phyloP scores from a whole-genome alignment of 2,888 invertebrate genomes.

The Andricus quercusramuli region DNA sequence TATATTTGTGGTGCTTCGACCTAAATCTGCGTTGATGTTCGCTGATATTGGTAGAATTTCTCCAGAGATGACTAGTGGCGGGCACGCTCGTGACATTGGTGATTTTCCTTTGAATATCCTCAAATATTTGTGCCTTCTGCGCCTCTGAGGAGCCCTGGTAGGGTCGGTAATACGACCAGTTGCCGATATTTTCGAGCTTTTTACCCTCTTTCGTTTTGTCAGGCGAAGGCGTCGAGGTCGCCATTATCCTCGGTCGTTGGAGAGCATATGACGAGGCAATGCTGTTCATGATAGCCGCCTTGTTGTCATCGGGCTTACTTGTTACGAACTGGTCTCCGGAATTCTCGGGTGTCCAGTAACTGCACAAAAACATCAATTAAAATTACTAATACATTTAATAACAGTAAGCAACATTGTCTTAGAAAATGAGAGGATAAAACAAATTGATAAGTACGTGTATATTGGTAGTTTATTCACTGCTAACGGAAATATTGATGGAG shows the following conservation, averaged over 20 bases:
- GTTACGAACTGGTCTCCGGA: conserved; percentile 60
- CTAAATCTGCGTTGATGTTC: conserved; percentile 71
- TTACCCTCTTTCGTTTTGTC: conserved; percentile 45
- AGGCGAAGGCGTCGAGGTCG: conserved; percentile 56
- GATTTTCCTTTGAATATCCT: conserved; percentile 70
- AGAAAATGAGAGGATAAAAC: too few species aligned
- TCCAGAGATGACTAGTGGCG: conserved; percentile 55
- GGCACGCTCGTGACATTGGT: conserved; percentile 61
- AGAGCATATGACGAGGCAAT: conserved; percentile 71
- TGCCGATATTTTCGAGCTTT: conserved; percentile 47
- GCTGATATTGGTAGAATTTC: conserved; percentile 55
- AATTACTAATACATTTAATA: not conserved
- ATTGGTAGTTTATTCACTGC: too few species aligned
- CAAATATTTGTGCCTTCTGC: conserved; percentile 69
- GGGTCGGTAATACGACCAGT: conserved; percentile 67
- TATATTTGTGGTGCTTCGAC: conserved; percentile 71
- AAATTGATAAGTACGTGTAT: too few species aligned
- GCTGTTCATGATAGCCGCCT: conserved; percentile 71
- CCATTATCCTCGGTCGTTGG: conserved; percentile 62
- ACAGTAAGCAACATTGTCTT: too few species aligned
- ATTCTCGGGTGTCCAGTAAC: conserved; percentile 71
- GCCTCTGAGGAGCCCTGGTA: conserved; percentile 56
- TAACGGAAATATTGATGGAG: too few species aligned
- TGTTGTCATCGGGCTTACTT: conserved; percentile 65
- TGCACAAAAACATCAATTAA: conserved; percentile 50